A percentile compares a stretch with the other conserved stretches of the same genome.
phyloP scores from a whole-genome alignment of 2,888 invertebrate species.

The Cataglyphis livida region DNA sequence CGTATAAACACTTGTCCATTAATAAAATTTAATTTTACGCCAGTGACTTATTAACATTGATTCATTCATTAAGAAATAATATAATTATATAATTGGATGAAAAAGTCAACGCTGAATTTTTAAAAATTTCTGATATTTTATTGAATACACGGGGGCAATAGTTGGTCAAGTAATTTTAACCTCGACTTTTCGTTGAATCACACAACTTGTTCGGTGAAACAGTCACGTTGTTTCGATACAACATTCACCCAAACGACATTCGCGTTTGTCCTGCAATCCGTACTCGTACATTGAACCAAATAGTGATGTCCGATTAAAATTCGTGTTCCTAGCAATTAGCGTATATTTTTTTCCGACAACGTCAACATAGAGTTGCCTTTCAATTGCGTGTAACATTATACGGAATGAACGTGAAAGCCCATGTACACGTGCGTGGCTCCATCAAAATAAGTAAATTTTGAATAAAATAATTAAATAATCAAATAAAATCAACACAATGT shows the following conservation, averaged over 20 bases:
- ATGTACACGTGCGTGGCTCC: neutral
- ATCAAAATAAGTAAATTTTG: conserved; percentile 2
- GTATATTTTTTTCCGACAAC: conserved; percentile 45
- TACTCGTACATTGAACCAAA: conserved; percentile 12
- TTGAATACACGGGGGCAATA: neutral
- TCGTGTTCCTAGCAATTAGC: conserved; percentile 36
- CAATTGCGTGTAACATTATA: conserved; percentile 18
- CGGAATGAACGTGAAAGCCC: neutral
- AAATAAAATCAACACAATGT: neutral
- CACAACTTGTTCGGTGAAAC: conserved; percentile 17
- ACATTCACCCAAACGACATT: conserved; percentile 15
- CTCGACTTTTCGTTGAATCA: neutral
- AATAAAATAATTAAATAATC: neutral
- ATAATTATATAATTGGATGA: neutral
- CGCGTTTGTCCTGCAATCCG: conserved; percentile 5
- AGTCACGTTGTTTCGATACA: conserved; percentile 30
- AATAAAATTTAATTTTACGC: conserved; percentile 7
- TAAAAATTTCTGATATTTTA: neutral
- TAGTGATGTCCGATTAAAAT: conserved; percentile 50
- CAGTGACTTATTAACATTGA: neutral
- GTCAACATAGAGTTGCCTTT: neutral
- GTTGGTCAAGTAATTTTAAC: conserved; percentile 3
- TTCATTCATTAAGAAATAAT: neutral
- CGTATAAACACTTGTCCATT: too few relatives aligned
- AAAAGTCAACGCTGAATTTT: neutral